Evolutionary conservation across 2,888 invertebrate genomes (phyloP).

Genomic region (Xestia sexstrigata): DNA sequence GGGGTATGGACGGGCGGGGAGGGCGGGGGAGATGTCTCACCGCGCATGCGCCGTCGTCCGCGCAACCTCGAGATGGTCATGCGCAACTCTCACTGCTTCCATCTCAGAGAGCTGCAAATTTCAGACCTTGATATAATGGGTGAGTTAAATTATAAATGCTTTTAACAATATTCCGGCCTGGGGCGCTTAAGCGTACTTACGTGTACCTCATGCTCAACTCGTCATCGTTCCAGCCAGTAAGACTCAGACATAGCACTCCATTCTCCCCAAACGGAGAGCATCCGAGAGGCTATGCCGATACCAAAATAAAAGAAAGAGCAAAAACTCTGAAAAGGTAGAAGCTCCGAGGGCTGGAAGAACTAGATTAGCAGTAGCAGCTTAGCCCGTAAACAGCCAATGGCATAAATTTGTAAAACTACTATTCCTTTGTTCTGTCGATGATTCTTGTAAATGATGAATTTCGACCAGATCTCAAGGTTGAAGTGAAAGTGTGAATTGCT

Average conservation of each 20-base stretch:
- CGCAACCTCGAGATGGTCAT: conserved; percentile 94
- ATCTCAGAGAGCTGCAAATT: conserved; percentile 92
- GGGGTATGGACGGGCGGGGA: conserved; percentile 90
- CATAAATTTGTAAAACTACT: too few species aligned
- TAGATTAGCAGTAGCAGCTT: not conserved
- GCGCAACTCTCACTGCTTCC: conserved; percentile 93
- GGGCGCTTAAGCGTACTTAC: not conserved
- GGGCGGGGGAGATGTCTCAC: conserved; percentile 81
- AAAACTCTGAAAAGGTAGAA: not conserved
- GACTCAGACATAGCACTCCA: not conserved
- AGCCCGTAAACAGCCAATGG: not conserved
- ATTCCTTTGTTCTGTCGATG: not conserved
- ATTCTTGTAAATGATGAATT: not conserved
- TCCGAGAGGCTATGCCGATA: not conserved
- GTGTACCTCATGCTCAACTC: not conserved
- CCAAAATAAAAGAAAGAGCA: not conserved
- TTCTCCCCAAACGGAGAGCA: not conserved
- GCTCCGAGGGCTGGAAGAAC: not conserved
- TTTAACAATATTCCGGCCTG: not conserved
- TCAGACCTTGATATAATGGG: conserved; percentile 89
- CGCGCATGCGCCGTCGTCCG: conserved; percentile 89
- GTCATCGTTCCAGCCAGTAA: not conserved
- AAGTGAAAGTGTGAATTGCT: not conserved
- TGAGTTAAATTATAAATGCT: conserved; percentile 59
- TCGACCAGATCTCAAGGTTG: not conserved